These are phyloP conservation scores for Cryptomyrus ogoouensis DNA, from an alignment of 2,113 vertebrate genomes.

Conservation along the genomic window DNA sequence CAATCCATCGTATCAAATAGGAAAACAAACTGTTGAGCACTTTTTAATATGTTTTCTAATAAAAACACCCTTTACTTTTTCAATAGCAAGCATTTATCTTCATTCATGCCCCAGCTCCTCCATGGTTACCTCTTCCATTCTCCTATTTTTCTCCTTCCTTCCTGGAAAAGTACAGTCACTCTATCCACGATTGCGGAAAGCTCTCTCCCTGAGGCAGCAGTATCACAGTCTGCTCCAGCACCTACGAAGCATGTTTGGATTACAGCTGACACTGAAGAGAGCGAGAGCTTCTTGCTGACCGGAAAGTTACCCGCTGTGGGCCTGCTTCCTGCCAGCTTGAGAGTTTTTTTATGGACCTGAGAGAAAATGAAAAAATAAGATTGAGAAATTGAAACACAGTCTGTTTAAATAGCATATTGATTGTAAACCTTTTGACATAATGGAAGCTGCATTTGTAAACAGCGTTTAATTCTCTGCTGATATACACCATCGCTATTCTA, in stretches of 20 bases:
- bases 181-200: background rate
- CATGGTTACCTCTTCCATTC: background rate
- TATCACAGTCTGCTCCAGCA: background rate
- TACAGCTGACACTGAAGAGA: background rate
- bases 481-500: background rate
- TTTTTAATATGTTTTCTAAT: background rate
- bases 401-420: background rate
- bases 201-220: background rate
- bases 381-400: background rate
- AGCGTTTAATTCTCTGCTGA: background rate
- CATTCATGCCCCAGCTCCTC: too few relatives aligned
- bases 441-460: background rate
- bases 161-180: background rate
- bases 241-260: background rate
- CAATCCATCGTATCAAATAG: too few relatives aligned
- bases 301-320: background rate
- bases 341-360: background rate
- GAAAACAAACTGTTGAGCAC: background rate
- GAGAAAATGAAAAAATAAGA: background rate
- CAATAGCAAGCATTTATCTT: background rate
- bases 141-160: background rate
- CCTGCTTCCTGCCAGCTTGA: background rate
- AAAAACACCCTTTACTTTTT: background rate
- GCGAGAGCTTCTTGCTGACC: background rate
- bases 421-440: background rate